These are phyloP conservation scores for Teinopalpus imperialis DNA, from an alignment of 2,888 invertebrate species.

Conservation along the genomic window DNA sequence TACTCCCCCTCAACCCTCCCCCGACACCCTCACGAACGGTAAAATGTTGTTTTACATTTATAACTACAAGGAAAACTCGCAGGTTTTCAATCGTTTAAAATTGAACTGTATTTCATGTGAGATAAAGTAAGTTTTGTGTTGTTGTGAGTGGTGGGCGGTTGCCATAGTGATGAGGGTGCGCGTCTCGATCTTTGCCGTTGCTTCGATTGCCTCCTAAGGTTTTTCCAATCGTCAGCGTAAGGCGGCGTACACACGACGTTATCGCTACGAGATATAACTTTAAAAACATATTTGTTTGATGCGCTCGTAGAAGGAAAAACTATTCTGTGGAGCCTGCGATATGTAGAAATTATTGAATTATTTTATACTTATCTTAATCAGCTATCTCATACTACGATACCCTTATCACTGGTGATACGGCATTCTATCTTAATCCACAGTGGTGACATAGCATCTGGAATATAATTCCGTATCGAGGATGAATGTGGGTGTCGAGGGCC, in stretches of 20 bases:
- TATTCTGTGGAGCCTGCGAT: neutral
- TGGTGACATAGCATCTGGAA: no score
- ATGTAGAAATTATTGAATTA: no score
- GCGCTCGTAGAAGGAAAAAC: neutral
- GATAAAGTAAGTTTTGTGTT: constrained; percentile 38
- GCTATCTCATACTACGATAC: no score
- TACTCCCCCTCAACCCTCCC: constrained; percentile 33
- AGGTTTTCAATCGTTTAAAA: constrained; percentile 32
- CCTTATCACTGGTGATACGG: no score
- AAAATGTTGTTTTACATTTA: constrained; percentile 80
- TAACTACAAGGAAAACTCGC: constrained; percentile 70
- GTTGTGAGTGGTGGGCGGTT: constrained; percentile 38
- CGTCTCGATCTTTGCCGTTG: constrained; percentile 65
- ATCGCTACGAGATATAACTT: neutral
- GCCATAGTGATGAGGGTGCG: constrained; percentile 57
- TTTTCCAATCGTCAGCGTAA: constrained; percentile 54
- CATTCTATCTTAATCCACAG: no score
- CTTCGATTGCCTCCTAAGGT: constrained; percentile 62
- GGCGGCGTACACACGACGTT: constrained; percentile 29
- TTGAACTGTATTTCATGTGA: constrained; percentile 34
- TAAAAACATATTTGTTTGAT: constrained; percentile 1
- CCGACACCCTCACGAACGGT: constrained; percentile 47
- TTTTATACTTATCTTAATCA: no score
- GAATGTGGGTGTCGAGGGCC: no score
- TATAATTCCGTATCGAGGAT: no score